phyloP scores from a whole-genome alignment of 2,113 vertebrate genomes.

The Esox niger region DNA sequence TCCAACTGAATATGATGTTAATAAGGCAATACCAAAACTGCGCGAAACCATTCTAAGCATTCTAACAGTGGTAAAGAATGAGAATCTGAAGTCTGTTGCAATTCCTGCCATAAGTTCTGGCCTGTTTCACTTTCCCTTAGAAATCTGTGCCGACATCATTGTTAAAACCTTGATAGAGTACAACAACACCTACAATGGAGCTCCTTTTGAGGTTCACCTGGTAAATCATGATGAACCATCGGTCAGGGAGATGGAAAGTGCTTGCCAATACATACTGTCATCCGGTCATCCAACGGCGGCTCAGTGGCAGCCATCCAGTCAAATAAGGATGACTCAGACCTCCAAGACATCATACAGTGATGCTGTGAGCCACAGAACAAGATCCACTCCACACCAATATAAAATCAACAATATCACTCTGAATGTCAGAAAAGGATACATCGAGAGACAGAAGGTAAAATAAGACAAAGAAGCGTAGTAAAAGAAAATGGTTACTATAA shows the following conservation, averaged over 20 bases:
- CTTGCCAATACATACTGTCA: conserved; percentile 52
- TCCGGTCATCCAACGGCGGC: not conserved
- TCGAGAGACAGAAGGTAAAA: conserved; percentile 74
- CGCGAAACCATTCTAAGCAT: conserved; percentile 40
- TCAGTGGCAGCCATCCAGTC: no score
- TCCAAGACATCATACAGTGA: conserved; percentile 4
- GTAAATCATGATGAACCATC: conserved; percentile 77
- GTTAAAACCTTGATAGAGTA: conserved; percentile 62
- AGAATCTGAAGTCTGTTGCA: conserved; percentile 65
- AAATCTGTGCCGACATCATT: conserved; percentile 73
- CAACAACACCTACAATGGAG: accelerated
- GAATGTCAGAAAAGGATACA: conserved; percentile 44
- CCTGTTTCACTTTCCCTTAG: conserved; percentile 76
- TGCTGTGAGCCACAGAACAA: not conserved
- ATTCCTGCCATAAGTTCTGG: conserved; percentile 92
- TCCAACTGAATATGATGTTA: accelerated
- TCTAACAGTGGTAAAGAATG: not conserved
- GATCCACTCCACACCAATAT: not conserved
- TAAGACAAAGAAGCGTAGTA: no score
- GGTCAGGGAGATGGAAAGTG: conserved; percentile 73
- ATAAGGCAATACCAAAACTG: conserved; percentile 16
- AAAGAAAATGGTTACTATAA: no score
- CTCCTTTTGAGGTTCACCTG: conserved; percentile 70
- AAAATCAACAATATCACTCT: conserved; percentile 33
- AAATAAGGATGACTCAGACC: no score